A percentile compares a stretch with the other conserved stretches of the same genome.
These are phyloP conservation scores for Cydia pomonella DNA, from an alignment of 1,140 invertebrate genomes.

Conservation along the genomic window DNA sequence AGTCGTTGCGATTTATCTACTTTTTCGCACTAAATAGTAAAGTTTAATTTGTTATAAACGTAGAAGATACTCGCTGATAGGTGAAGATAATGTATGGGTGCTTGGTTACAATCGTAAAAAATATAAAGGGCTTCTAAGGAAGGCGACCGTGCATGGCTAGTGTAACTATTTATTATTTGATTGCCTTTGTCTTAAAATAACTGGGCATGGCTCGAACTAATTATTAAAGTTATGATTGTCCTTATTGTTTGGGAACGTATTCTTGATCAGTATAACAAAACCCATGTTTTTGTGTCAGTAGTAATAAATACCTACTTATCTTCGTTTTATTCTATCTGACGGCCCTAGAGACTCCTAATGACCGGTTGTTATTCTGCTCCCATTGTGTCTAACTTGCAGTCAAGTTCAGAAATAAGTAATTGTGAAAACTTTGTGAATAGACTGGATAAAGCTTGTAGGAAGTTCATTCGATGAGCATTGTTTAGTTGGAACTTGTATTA, in stretches of 20 bases:
- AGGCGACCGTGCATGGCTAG: too few species aligned
- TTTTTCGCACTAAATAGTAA: too few species aligned
- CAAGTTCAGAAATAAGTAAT: conserved; percentile 15
- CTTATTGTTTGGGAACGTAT: background rate
- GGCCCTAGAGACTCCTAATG: background rate
- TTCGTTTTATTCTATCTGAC: background rate
- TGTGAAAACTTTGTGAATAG: conserved; percentile 17
- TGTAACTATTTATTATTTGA: too few species aligned
- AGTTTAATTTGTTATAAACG: too few species aligned
- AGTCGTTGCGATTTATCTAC: too few species aligned
- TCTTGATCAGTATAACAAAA: background rate
- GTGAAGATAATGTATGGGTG: too few species aligned
- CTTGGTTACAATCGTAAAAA: too few species aligned
- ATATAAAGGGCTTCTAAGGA: too few species aligned
- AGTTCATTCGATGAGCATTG: background rate
- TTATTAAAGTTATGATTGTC: too few species aligned
- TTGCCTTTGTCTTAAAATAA: too few species aligned
- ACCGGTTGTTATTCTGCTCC: conserved; percentile 8
- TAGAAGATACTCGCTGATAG: too few species aligned
- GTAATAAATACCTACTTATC: conserved; percentile 1
- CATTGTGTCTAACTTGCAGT: conserved; percentile 1
- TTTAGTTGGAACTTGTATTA: conserved; percentile 7
- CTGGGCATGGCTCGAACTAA: too few species aligned
- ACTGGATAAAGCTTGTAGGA: background rate
- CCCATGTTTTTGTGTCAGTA: background rate